Evolutionary conservation across 2,888 invertebrate genomes (phyloP).

Genomic region (Catonia carolina): DNA sequence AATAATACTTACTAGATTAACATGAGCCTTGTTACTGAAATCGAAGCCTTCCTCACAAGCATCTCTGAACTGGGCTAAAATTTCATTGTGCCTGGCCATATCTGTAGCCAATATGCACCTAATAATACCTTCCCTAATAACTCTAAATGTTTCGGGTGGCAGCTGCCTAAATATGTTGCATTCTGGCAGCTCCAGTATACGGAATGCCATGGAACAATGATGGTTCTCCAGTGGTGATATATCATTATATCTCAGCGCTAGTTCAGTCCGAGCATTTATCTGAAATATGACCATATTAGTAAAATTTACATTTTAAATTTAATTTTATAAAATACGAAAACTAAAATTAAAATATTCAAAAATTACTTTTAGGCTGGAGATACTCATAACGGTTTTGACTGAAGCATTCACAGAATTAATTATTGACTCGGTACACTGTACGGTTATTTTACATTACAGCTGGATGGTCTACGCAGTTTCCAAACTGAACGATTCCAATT

Average conservation of each 20-base stretch:
- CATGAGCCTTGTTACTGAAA: conserved; percentile 59
- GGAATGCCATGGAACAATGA: conserved; percentile 78
- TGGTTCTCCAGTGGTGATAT: conserved; percentile 81
- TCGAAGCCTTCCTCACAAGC: conserved; percentile 55
- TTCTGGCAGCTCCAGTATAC: conserved; percentile 68
- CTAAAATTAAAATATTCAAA: background rate
- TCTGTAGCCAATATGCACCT: conserved; percentile 68
- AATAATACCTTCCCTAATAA: conserved; percentile 70
- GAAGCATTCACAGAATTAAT: too few species aligned
- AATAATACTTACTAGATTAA: conserved; percentile 68
- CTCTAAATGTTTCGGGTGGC: conserved; percentile 40
- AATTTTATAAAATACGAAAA: background rate
- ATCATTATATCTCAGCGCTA: conserved; percentile 78
- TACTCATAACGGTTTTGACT: too few species aligned
- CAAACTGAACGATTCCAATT: too few species aligned
- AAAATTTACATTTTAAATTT: background rate
- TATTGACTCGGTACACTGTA: too few species aligned
- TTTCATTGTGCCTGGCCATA: conserved; percentile 74
- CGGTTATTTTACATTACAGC: too few species aligned
- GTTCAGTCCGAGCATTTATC: conserved; percentile 75
- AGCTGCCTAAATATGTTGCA: conserved; percentile 72
- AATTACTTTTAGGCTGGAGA: too few species aligned
- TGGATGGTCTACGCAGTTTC: too few species aligned
- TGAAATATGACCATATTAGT: conserved; percentile 37
- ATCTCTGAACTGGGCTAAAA: conserved; percentile 63